Base-by-base conservation (phyloP, 2,888 invertebrate species). In the Parascotia fuliginaria region DNA sequence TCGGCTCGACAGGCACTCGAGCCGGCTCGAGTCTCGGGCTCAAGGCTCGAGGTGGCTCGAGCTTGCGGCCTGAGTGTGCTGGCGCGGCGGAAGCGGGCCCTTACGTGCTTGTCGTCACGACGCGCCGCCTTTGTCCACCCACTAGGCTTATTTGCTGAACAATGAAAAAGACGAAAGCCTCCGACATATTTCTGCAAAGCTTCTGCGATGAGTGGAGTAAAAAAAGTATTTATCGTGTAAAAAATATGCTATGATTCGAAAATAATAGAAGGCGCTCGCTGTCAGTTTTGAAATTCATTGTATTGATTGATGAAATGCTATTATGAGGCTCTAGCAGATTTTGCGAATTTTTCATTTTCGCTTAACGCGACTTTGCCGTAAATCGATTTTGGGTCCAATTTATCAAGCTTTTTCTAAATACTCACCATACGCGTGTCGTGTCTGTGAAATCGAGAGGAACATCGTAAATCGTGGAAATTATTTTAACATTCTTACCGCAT, bases 101-200 rank as follows among this genome's bases (percentile, higher is more conserved):
- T 89, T 88, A 88, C 85, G 88, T 83, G 86, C 89, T 87, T 77
- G 81, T 84, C 83, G 82, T 78, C 81, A 74, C 87, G 87, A 85
- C 87, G 81, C 82, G 81, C 85, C 84, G 89, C 89, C 89, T 90
- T 91, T 91, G 91, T 91, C 89, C 87, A 83, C 80, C 88, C 89
- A 89, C 91, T 89, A 90, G 87, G 86, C 89, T 91, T 89, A 90
- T 90, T 91, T 90, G 90, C 90, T 91, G 91, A 91, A 89, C 91
- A 90, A 90, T 88, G 89, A 82, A 88, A 89, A 90, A 89, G 81
- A 85, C 85, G 83, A 87, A 88, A 87, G 81, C 78, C 75, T 79
- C 77, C 76, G 60, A 79, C 81, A 75, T 79, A 85, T 85, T 87
- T 84, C 79, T 76, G 75, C 73, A 77, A 80, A 79, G 73, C 65